A percentile compares a stretch with the other conserved stretches of the same genome.
Conservation (phyloP, 2,888 invertebrate genomes). For the Pimpla rufipes region DNA sequence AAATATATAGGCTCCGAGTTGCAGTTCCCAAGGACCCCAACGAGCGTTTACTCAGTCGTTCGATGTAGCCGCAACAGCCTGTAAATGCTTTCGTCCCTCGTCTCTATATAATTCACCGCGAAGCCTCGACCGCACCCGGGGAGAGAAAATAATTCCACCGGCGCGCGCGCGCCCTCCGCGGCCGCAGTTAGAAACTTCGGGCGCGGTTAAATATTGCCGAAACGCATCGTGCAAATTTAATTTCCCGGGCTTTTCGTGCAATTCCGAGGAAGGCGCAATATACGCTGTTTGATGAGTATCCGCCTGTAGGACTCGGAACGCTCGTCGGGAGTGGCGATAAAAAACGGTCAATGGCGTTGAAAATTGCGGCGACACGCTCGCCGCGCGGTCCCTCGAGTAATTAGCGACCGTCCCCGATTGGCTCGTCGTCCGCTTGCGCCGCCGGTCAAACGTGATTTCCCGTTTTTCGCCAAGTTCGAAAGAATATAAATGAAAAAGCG, state of each 20-base stretch:
- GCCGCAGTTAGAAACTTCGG: too few species aligned
- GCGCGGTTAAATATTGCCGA: too few species aligned
- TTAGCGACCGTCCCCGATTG: slow-evolving; percentile 58
- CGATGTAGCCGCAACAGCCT: too few species aligned
- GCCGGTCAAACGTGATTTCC: slow-evolving; percentile 45
- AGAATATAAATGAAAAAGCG: slow-evolving; percentile 27
- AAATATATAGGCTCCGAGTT: too few species aligned
- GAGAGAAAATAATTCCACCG: too few species aligned
- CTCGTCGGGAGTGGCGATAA: slow-evolving; percentile 27
- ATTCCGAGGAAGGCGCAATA: neutral
- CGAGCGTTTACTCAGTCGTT: too few species aligned
- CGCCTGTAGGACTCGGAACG: neutral
- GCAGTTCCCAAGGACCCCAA: too few species aligned
- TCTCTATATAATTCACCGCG: too few species aligned
- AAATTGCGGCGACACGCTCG: slow-evolving; percentile 58
- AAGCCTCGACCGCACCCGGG: too few species aligned
- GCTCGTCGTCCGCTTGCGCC: slow-evolving; percentile 12
- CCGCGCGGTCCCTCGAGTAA: slow-evolving; percentile 45
- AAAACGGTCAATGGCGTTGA: slow-evolving; percentile 34
- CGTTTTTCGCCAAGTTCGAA: slow-evolving; percentile 38
- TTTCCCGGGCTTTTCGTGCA: neutral
- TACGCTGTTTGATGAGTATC: neutral
- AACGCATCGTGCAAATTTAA: neutral
- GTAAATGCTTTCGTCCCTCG: too few species aligned
- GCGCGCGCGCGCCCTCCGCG: too few species aligned